phyloP scores from a whole-genome alignment of 2,888 invertebrate species.

The Heliconius ethilla region DNA sequence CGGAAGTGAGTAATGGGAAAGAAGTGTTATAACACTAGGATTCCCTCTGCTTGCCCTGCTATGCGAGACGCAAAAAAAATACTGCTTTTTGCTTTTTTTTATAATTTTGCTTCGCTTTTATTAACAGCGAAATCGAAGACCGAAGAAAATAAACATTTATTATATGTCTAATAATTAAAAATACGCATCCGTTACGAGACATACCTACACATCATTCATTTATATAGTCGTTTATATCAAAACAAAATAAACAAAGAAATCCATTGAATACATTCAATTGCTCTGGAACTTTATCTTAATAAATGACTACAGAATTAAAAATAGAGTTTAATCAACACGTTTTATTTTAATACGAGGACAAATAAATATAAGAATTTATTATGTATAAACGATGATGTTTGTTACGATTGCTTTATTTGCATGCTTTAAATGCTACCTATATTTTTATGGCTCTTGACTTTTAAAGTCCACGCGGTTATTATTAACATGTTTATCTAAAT shows the following conservation, averaged over 20 bases:
- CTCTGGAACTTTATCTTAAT: constrained; percentile 28
- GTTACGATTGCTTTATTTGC: constrained; percentile 10
- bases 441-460: constrained; percentile 10
- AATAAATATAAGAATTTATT: constrained; percentile 31
- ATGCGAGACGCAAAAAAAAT: too few species aligned
- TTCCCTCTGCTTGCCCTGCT: too few species aligned
- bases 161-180: too few species aligned
- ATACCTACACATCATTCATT: neutral
- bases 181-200: neutral
- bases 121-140: too few species aligned
- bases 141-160: neutral
- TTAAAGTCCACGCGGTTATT: constrained; percentile 16
- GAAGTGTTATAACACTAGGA: too few species aligned
- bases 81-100: too few species aligned
- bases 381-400: constrained; percentile 18
- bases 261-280: constrained; percentile 20
- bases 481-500: neutral
- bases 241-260: constrained; percentile 15
- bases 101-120: neutral
- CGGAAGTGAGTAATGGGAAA: too few species aligned
- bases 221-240: neutral
- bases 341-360: constrained; percentile 31
- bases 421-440: constrained; percentile 3
- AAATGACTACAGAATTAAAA: constrained; percentile 34
- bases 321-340: constrained; percentile 31